These are phyloP conservation scores for Prostheceraeus crozeri DNA, from an alignment of 2,888 invertebrate species.

Conservation along the genomic window DNA sequence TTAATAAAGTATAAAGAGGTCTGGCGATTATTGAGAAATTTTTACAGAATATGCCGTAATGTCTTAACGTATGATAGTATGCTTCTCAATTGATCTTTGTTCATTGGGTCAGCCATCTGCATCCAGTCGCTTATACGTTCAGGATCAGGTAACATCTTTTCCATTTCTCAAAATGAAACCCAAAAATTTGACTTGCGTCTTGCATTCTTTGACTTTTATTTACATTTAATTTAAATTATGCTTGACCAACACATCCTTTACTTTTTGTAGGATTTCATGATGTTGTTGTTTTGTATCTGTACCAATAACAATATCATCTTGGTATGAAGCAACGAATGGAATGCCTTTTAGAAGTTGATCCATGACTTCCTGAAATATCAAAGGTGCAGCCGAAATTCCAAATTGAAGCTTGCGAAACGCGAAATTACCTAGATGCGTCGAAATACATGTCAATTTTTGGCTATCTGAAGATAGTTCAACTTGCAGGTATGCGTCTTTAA, in stretches of 20 bases:
- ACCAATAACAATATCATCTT: conserved; percentile 31
- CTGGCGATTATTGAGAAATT: no score
- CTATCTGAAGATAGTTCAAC: no score
- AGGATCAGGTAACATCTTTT: no score
- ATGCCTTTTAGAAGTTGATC: conserved; percentile 8
- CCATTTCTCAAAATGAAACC: no score
- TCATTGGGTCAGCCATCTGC: no score
- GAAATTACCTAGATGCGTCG: conserved; percentile 28
- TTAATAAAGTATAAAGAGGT: no score
- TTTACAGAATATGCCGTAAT: no score
- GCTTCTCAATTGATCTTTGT: no score
- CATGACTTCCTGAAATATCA: conserved; percentile 25
- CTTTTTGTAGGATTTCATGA: conserved; percentile 9
- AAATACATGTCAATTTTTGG: conserved; percentile 7
- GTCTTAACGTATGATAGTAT: no score
- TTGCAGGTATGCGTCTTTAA: no score
- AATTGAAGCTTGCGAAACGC: conserved; percentile 14
- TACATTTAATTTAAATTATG: conserved; percentile 28
- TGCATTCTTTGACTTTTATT: conserved; percentile 32
- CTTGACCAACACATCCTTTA: conserved; percentile 23
- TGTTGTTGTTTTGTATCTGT: background rate
- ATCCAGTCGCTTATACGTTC: no score
- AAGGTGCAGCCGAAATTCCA: conserved; percentile 16
- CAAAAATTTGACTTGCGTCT: no score
- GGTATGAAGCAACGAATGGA: background rate